phyloP scores from a whole-genome alignment of 2,888 invertebrate genomes.

The Drosophila aldrichi region DNA sequence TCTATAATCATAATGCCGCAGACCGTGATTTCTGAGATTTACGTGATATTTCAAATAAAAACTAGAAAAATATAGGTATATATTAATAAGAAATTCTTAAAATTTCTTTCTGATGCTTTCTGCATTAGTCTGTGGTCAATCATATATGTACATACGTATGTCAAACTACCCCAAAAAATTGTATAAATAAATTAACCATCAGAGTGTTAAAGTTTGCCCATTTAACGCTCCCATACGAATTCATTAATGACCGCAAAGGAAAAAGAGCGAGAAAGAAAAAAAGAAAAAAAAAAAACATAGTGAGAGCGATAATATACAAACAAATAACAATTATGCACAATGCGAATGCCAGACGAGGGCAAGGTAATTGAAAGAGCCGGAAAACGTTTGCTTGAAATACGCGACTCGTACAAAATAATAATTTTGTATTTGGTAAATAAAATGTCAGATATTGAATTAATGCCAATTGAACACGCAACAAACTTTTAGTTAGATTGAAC shows the following conservation, averaged over 20 bases:
- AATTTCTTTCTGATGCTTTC: too few species aligned
- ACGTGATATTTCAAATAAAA: not conserved
- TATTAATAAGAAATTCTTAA: too few species aligned
- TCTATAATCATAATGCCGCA: too few species aligned
- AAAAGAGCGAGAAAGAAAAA: not conserved
- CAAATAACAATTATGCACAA: constrained; percentile 29
- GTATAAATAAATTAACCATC: not conserved
- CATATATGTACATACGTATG: not conserved
- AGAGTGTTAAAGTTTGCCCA: constrained; percentile 16
- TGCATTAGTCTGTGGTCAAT: too few species aligned
- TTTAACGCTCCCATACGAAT: constrained; percentile 34
- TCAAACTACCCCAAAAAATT: not conserved
- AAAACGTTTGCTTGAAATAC: constrained; percentile 40
- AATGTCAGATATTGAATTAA: constrained; percentile 63
- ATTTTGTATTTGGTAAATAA: constrained; percentile 69
- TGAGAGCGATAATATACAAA: constrained; percentile 6
- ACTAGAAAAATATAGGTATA: too few species aligned
- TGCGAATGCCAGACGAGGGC: constrained; percentile 30
- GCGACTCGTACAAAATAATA: constrained; percentile 66
- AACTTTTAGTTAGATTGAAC: constrained; percentile 72
- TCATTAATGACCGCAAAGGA: constrained; percentile 41
- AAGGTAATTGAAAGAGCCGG: constrained; percentile 45
- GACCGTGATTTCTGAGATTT: not conserved
- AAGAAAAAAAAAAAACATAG: not conserved
- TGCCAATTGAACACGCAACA: constrained; percentile 69